Conservation (phyloP, 2,797 vertebrate genomes). For the Margarornis squamiger region DNA sequence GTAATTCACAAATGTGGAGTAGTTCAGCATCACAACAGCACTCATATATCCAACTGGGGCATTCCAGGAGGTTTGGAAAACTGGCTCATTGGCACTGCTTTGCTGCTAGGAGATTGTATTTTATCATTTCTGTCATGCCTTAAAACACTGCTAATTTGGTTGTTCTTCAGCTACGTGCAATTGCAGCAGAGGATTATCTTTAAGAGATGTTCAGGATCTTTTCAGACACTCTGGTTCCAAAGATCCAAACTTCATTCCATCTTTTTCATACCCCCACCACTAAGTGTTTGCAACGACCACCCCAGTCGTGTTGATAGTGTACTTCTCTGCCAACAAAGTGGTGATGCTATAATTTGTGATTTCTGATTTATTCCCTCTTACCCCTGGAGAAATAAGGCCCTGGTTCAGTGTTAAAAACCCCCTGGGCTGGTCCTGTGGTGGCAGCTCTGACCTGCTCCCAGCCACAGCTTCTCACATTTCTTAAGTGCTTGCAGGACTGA, state of each 20-base stretch:
- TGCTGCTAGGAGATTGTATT: neutral
- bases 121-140: neutral
- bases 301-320: neutral
- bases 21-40: constrained; percentile 57
- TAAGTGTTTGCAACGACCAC: neutral
- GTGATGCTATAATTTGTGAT: neutral
- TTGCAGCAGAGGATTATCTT: neutral
- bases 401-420: neutral
- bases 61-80: constrained; percentile 63
- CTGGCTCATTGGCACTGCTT: neutral
- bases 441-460: neutral
- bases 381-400: neutral
- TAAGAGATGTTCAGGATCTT: constrained; percentile 12
- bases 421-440: neutral
- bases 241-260: neutral
- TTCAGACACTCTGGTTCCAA: neutral
- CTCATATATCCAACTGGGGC: constrained; percentile 64
- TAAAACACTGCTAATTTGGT: neutral
- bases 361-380: neutral
- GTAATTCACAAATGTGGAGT: constrained; percentile 66
- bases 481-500: neutral
- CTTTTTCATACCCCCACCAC: neutral
- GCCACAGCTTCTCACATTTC: neutral
- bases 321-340: constrained; percentile 26
- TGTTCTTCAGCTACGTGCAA: constrained; percentile 22